A percentile compares a stretch with the other conserved stretches of the same genome.
Conservation (phyloP, 2,113 vertebrate species). For the Sylvietta virens region DNA sequence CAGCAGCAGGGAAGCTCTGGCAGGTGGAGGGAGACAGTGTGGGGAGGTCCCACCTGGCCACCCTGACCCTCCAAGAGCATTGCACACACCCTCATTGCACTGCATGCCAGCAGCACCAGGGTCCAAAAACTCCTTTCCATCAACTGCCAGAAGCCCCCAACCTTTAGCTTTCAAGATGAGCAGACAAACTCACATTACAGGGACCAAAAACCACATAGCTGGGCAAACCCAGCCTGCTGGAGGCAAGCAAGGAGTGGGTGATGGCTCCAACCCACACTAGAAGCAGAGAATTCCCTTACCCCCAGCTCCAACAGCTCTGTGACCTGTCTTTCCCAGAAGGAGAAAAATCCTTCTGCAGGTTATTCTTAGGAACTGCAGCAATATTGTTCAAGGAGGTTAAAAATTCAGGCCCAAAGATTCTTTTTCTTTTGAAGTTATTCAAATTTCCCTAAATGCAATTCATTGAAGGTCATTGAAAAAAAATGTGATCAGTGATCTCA, state of each 20-base stretch:
- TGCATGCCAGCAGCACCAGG: accelerated
- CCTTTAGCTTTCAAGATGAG: not conserved
- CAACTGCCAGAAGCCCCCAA: not conserved
- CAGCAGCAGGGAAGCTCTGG: not conserved
- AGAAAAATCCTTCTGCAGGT: not conserved
- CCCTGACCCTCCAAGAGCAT: no score
- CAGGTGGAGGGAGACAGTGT: accelerated
- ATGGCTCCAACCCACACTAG: not conserved
- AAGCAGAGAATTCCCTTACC: not conserved
- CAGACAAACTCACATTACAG: not conserved
- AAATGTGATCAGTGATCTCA: accelerated
- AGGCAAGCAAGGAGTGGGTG: not conserved
- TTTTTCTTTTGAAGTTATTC: not conserved
- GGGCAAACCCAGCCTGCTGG: not conserved
- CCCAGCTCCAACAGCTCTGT: not conserved
- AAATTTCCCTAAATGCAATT: not conserved
- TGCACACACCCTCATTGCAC: not conserved
- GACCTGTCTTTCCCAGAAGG: not conserved
- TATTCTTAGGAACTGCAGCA: not conserved
- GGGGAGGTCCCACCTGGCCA: not conserved
- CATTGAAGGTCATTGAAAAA: not conserved
- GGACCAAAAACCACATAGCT: accelerated
- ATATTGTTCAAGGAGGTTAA: not conserved
- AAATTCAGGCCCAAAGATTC: not conserved
- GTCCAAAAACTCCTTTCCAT: not conserved